Conservation (phyloP, 2,888 invertebrate genomes). For the Ophion slaviceki region DNA sequence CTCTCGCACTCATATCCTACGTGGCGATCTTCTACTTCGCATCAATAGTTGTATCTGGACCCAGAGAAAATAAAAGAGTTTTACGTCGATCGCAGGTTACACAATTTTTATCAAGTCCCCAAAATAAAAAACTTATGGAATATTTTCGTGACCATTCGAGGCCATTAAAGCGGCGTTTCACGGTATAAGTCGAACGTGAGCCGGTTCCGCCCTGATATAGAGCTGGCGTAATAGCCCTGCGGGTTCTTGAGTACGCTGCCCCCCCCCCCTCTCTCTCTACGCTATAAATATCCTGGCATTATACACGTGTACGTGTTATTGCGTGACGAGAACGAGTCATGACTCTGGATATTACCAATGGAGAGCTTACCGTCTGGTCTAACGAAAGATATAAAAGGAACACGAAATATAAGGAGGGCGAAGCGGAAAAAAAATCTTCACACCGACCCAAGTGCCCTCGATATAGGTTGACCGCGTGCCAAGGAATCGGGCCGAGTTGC, state of each 20-base stretch:
- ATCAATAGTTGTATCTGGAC: too few relatives aligned
- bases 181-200: constrained; percentile 25
- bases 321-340: constrained; percentile 53
- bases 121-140: neutral
- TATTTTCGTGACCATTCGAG: constrained; percentile 4
- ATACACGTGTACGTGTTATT: constrained; percentile 47
- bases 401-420: constrained; percentile 3
- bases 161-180: constrained; percentile 9
- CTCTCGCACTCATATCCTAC: too few relatives aligned
- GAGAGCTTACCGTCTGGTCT: constrained; percentile 51
- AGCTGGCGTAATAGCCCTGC: constrained; percentile 19
- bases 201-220: constrained; percentile 5
- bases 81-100: neutral
- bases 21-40: too few relatives aligned
- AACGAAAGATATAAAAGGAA: constrained; percentile 31
- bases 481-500: constrained; percentile 55
- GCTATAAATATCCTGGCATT: constrained; percentile 24
- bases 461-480: constrained; percentile 28
- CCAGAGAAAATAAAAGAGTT: neutral
- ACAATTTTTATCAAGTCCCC: neutral
- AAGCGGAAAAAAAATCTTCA: constrained; percentile 26
- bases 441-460: constrained; percentile 16
- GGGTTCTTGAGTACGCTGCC: constrained; percentile 4
- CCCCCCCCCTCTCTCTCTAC: neutral
- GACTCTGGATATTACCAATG: constrained; percentile 49